Conservation (phyloP, 2,888 invertebrate species). For the Platycnemis pennipes region DNA sequence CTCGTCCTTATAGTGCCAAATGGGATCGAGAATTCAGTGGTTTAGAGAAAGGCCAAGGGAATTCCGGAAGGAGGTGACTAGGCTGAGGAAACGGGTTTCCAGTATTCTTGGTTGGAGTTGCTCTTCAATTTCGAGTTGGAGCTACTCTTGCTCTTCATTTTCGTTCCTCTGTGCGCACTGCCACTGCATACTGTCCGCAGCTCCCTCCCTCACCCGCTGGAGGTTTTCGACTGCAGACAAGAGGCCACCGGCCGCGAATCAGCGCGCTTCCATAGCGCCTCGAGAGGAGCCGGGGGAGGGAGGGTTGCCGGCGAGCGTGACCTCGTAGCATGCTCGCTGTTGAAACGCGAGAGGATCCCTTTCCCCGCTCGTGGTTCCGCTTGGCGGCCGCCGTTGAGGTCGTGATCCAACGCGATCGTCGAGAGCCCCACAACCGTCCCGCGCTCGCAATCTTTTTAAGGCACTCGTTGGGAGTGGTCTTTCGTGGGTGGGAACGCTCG, state of each 20-base stretch:
- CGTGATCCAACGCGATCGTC: not conserved
- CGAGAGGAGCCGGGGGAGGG: not conserved
- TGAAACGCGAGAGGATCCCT: not conserved
- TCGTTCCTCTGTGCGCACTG: no score
- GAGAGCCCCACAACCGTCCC: not conserved
- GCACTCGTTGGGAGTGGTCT: not conserved
- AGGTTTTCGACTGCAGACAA: not conserved
- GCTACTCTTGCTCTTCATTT: no score
- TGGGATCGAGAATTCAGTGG: no score
- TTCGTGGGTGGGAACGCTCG: not conserved
- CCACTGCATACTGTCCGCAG: no score
- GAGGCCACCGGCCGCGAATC: not conserved
- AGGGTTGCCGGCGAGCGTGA: not conserved
- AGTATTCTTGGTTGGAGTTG: no score
- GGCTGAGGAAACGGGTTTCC: no score
- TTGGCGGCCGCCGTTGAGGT: not conserved
- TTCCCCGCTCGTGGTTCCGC: slow-evolving; percentile 18
- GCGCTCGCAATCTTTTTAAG: not conserved
- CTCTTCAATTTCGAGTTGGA: no score
- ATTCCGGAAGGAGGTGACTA: no score
- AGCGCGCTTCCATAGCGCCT: not conserved
- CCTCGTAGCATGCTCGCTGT: not conserved
- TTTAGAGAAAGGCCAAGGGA: no score
- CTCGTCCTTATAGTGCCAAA: no score
- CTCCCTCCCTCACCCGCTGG: not conserved